Conservation (phyloP, 2,113 vertebrate species). For the Ptychochromis oligacanthus region DNA sequence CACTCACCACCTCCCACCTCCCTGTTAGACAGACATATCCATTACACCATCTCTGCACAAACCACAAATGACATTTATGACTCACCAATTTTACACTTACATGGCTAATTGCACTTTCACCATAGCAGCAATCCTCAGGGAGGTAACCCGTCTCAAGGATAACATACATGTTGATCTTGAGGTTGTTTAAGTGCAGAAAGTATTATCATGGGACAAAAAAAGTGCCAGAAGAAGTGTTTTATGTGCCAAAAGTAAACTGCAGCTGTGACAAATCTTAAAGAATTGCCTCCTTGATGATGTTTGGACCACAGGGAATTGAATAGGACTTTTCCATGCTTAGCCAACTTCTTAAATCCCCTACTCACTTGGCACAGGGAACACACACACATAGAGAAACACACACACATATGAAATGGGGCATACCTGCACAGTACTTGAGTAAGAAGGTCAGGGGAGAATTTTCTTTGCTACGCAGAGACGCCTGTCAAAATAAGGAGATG, state of each 20-base stretch:
- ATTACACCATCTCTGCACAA: slow-evolving; percentile 48
- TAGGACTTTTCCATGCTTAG: slow-evolving; percentile 34
- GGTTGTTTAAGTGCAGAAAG: slow-evolving; percentile 10
- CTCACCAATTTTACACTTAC: slow-evolving; percentile 57
- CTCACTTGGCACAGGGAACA: slow-evolving; percentile 28
- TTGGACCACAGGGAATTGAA: slow-evolving; percentile 39
- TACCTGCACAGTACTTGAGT: slow-evolving; percentile 41
- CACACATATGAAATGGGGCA: slow-evolving; percentile 30
- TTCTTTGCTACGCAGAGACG: slow-evolving; percentile 32
- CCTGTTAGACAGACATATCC: slow-evolving; percentile 40
- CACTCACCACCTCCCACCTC: slow-evolving; percentile 44
- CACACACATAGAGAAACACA: slow-evolving; percentile 21
- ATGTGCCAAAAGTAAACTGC: slow-evolving; percentile 8
- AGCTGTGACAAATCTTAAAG: slow-evolving; percentile 33
- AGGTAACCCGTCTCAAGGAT: slow-evolving; percentile 7
- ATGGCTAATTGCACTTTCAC: slow-evolving; percentile 24
- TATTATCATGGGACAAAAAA: slow-evolving; percentile 26
- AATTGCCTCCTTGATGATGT: slow-evolving; percentile 12
- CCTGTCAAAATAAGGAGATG: slow-evolving; percentile 68
- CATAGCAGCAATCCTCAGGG: not conserved
- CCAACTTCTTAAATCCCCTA: slow-evolving; percentile 27
- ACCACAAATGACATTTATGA: slow-evolving; percentile 62
- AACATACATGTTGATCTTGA: not conserved
- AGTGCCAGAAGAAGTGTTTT: slow-evolving; percentile 1
- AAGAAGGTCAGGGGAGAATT: slow-evolving; percentile 55